Base-by-base conservation (phyloP, 2,888 invertebrate genomes). In the Pachymerium ferrugineum region DNA sequence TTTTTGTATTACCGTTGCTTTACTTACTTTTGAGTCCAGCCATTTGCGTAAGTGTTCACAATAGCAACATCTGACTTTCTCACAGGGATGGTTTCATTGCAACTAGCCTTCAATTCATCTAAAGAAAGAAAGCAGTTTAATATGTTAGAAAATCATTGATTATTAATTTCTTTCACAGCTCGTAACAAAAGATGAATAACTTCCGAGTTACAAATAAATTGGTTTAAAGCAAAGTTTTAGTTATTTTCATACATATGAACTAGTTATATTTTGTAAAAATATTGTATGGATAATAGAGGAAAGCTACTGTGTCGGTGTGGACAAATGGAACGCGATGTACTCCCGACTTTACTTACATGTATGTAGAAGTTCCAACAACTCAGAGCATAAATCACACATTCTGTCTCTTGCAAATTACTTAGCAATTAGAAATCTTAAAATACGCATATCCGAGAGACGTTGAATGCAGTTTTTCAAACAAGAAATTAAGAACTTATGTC, bases 331-430 rank as follows among this genome's bases (percentile, higher is more conserved):
- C 3, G 62, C 69, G 42, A 30, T 70, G 10, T 22, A 38, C n/a
- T n/a, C n/a, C n/a, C 72, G 74, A 73, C 28, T 38, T 31, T 74
- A 85, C 90, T 89, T 88, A 91, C 91, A 90, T 81, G 89, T 88
- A 82, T 92, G 88, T 84, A 95, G 89, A 85, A 95, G 89, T 86
- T 92, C 91, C 85, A 93, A 89, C 87, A 94, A 92, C 86, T 94
- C 94, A 83, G 91, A 90, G 87, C 95, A 95, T 86, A 92, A 91
- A 89, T 95, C 94, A 89, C 94, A 95, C 93, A 92, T 92, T 76
- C 70, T 35, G 77, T 47, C 2, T 10, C 30, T 29, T 29, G 19
- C 30, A 30, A 31, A 29, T 31, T 30, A 69, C 25, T 31, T 14
- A 69, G 10, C 31, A 2, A 6, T 19, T 28, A 16, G 19, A 31